Percentiles rank a stretch among this genome's conserved stretches.
These are phyloP conservation scores for Pogonomyrmex barbatus DNA, from an alignment of 1,140 invertebrate genomes.

Conservation along the genomic window DNA sequence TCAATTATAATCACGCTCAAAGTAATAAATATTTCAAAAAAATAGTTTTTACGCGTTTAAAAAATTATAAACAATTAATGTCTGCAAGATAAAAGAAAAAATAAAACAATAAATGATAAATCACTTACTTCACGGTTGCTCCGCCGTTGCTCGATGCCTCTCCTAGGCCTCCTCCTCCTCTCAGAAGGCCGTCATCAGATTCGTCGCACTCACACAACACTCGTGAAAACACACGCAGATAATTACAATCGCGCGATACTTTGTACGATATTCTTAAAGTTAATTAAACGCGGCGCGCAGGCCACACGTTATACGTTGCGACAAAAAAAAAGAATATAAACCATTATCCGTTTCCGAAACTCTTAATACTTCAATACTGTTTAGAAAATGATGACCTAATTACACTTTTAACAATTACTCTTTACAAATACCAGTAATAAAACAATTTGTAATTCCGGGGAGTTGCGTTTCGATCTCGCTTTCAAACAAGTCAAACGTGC, in stretches of 20 bases:
- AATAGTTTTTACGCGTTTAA: background rate
- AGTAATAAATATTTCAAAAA: slow-evolving; percentile 21
- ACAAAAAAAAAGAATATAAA: background rate
- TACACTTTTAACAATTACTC: background rate
- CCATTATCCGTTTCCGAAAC: background rate
- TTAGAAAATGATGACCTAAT: background rate
- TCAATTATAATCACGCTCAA: background rate
- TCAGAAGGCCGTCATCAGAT: slow-evolving; percentile 7
- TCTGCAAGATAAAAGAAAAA: background rate
- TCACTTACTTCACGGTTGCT: background rate
- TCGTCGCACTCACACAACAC: slow-evolving; percentile 14
- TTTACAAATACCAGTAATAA: background rate
- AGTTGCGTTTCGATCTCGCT: background rate
- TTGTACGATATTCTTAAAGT: background rate
- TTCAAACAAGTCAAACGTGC: background rate
- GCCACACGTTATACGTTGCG: background rate
- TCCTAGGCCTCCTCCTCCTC: background rate
- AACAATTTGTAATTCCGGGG: background rate
- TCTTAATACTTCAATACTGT: background rate
- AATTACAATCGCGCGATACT: slow-evolving; percentile 18
- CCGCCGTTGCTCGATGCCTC: background rate
- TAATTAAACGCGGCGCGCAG: slow-evolving; percentile 14
- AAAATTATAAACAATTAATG: background rate
- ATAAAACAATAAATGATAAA: background rate
- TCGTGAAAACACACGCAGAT: background rate